These are phyloP conservation scores for Drosophila baimaii DNA, from an alignment of 1,140 invertebrate species.

Conservation along the genomic window DNA sequence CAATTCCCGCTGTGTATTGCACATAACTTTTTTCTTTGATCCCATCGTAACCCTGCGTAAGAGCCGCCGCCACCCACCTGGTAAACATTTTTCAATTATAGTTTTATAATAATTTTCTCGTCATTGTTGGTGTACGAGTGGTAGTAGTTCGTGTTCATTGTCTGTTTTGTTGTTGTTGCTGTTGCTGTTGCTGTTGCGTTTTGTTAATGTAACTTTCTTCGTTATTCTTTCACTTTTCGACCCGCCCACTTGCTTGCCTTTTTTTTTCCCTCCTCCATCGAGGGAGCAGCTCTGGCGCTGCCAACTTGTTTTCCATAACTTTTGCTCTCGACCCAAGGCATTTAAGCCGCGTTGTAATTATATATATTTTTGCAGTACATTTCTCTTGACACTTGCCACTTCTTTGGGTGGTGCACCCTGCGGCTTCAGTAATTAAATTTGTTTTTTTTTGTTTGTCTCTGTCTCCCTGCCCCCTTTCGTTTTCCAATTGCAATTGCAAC, in stretches of 20 bases:
- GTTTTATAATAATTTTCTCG: slow-evolving; percentile 79
- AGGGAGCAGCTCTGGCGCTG: slow-evolving; percentile 28
- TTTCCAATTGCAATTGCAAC: slow-evolving; percentile 11
- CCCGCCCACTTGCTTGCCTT: slow-evolving; percentile 53
- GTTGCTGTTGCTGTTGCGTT: slow-evolving; percentile 36
- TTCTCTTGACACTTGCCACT: slow-evolving; percentile 33
- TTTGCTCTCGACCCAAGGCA: slow-evolving; percentile 67
- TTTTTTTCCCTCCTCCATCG: slow-evolving; percentile 22
- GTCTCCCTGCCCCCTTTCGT: slow-evolving; percentile 8
- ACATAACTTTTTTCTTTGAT: slow-evolving; percentile 29
- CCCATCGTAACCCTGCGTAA: slow-evolving; percentile 33
- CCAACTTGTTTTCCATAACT: slow-evolving; percentile 67
- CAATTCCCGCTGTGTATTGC: slow-evolving; percentile 22
- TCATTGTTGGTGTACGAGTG: slow-evolving; percentile 61
- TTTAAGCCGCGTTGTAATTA: slow-evolving; percentile 75
- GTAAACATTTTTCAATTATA: slow-evolving; percentile 72
- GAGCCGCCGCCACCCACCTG: slow-evolving; percentile 44
- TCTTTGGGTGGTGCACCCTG: slow-evolving; percentile 39
- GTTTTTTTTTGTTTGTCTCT: slow-evolving; percentile 54
- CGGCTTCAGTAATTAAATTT: slow-evolving; percentile 69
- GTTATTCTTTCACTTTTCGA: slow-evolving; percentile 68
- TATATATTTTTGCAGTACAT: slow-evolving; percentile 61
- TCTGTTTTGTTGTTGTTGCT: slow-evolving; percentile 36
- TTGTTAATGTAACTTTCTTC: slow-evolving; percentile 76
- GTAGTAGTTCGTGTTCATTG: slow-evolving; percentile 31